These are phyloP conservation scores for Enteromius thamalakanensis DNA, from an alignment of 2,797 vertebrate species.

Conservation along the genomic window DNA sequence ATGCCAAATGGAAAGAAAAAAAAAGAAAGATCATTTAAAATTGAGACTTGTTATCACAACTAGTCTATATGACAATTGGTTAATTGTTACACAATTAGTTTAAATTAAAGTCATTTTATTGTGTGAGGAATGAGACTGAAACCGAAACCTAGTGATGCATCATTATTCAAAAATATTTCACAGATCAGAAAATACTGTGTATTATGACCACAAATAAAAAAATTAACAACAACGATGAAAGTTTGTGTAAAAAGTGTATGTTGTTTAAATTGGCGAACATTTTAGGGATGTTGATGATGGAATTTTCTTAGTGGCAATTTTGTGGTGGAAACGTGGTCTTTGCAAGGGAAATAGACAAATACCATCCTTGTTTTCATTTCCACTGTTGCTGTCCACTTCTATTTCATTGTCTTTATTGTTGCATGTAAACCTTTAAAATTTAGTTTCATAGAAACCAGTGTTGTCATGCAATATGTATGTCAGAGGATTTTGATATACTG, in stretches of 20 bases:
- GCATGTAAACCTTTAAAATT: neutral
- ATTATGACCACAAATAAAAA: too few species aligned
- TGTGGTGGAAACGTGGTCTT: neutral
- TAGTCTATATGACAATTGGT: neutral
- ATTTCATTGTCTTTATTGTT: neutral
- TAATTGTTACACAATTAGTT: neutral
- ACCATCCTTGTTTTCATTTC: neutral
- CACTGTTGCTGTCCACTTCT: neutral
- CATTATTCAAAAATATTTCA: neutral
- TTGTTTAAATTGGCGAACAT: neutral
- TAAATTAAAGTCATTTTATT: neutral
- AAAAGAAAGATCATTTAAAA: too few species aligned
- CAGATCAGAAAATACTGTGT: neutral
- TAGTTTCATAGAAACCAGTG: too few species aligned
- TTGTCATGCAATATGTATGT: neutral
- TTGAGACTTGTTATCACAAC: neutral
- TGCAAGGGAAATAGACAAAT: neutral
- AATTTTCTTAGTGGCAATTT: neutral
- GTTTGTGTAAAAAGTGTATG: neutral
- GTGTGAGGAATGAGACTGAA: neutral
- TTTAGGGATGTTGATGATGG: neutral
- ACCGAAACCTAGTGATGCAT: neutral
- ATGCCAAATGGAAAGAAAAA: too few species aligned
- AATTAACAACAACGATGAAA: neutral
- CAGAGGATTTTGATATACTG: neutral